Percentiles rank a stretch among this genome's conserved stretches.
Evolutionary conservation across 1,140 invertebrate genomes (phyloP).

Genomic region (Drosophila sp.): DNA sequence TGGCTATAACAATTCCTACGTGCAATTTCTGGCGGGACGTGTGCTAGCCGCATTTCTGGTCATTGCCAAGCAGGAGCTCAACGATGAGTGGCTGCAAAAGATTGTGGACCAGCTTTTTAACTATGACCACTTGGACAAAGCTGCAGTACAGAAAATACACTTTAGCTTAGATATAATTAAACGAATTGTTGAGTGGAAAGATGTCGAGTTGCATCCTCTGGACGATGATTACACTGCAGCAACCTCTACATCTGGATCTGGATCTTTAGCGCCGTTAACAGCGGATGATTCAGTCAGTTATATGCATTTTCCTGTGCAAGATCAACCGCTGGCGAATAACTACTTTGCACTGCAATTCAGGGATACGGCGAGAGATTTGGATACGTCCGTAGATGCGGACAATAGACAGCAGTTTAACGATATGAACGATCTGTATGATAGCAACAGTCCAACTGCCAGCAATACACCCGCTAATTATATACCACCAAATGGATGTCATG

Average conservation of each 20-base stretch:
- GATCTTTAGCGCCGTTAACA: slow-evolving; percentile 7
- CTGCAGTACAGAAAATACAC: slow-evolving; percentile 89
- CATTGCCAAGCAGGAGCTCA: slow-evolving; percentile 91
- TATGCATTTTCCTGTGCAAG: slow-evolving; percentile 75
- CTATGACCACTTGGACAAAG: slow-evolving; percentile 86
- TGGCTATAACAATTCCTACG: slow-evolving; percentile 91
- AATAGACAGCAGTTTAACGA: slow-evolving; percentile 29
- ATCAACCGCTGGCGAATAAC: slow-evolving; percentile 75
- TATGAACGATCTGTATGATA: slow-evolving; percentile 35
- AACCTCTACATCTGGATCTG: slow-evolving; percentile 14
- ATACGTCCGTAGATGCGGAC: slow-evolving; percentile 21
- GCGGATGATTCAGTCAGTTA: slow-evolving; percentile 64
- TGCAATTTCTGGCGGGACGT: slow-evolving; percentile 91
- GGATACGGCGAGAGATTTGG: slow-evolving; percentile 27
- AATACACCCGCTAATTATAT: slow-evolving; percentile 33
- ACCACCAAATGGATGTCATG: slow-evolving; percentile 86
- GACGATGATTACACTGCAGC: slow-evolving; percentile 86
- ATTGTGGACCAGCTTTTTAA: slow-evolving; percentile 88
- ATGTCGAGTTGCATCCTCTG: slow-evolving; percentile 91
- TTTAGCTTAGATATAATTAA: slow-evolving; percentile 94
- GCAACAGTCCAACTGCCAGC: slow-evolving; percentile 35
- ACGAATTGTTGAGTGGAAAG: slow-evolving; percentile 94
- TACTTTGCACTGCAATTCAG: slow-evolving; percentile 82
- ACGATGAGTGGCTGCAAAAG: slow-evolving; percentile 91
- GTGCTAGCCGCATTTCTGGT: slow-evolving; percentile 93